A percentile compares a stretch with the other conserved stretches of the same genome.
phyloP scores from a whole-genome alignment of 1,140 invertebrate genomes.

The Drosophila hydei region DNA sequence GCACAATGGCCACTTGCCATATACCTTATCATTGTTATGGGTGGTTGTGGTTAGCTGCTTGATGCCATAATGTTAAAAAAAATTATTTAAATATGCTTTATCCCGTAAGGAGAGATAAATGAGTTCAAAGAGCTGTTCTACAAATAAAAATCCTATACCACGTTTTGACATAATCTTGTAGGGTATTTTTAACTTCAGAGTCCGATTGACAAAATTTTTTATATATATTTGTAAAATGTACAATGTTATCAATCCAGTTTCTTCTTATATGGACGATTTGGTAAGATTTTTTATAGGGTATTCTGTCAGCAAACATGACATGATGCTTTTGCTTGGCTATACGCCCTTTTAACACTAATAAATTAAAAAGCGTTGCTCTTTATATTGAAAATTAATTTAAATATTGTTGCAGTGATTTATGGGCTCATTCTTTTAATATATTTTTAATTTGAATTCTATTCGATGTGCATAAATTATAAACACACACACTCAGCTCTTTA shows the following conservation, averaged over 20 bases:
- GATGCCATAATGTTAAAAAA: constrained; percentile 33
- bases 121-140: neutral
- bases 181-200: neutral
- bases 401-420: constrained; percentile 65
- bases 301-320: neutral
- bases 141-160: neutral
- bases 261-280: too few relatives aligned
- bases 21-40: constrained; percentile 63
- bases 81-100: neutral
- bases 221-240: too few relatives aligned
- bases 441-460: constrained; percentile 53
- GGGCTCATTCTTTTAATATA: constrained; percentile 36
- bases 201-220: too few relatives aligned
- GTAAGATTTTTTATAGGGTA: constrained; percentile 13
- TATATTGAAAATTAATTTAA: constrained; percentile 62
- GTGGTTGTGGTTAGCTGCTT: constrained; percentile 9
- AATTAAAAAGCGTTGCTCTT: constrained; percentile 46
- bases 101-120: neutral
- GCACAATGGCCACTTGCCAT: constrained; percentile 50
- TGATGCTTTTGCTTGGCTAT: constrained; percentile 28
- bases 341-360: constrained; percentile 66
- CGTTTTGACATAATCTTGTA: too few relatives aligned
- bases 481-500: constrained; percentile 2
- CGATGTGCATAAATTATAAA: constrained; percentile 36
- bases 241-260: too few relatives aligned